These are phyloP conservation scores for Papilio polyxenes DNA, from an alignment of 1,140 invertebrate species.

Conservation along the genomic window DNA sequence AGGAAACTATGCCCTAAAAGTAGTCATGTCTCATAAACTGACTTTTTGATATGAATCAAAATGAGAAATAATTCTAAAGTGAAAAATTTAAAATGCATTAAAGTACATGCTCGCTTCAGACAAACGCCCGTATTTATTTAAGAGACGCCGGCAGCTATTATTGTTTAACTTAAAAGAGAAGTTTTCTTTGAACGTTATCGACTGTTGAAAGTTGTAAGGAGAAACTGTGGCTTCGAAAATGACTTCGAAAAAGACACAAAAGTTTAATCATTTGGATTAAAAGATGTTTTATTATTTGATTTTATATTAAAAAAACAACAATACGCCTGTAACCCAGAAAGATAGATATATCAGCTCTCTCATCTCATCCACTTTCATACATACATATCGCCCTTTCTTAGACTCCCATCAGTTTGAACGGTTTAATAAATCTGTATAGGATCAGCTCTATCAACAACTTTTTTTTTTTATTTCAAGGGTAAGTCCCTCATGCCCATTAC, in stretches of 20 bases:
- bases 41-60: background rate
- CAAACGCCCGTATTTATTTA: slow-evolving; percentile 9
- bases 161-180: background rate
- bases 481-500: no score
- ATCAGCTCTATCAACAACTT: no score
- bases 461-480: no score
- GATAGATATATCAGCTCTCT: no score
- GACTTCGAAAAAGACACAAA: background rate
- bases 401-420: no score
- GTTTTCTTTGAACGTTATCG: background rate
- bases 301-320: no score
- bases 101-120: background rate
- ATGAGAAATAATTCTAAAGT: background rate
- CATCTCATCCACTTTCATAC: no score
- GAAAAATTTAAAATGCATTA: slow-evolving; percentile 15
- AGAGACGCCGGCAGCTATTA: background rate
- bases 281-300: no score
- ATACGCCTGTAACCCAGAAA: no score
- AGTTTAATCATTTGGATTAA: background rate
- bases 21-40: background rate
- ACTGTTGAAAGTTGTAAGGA: slow-evolving; percentile 12
- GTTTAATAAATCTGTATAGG: no score
- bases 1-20: background rate
- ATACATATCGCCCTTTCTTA: no score
- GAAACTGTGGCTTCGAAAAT: background rate